Evolutionary conservation across 1,140 invertebrate genomes (phyloP), one percentile per base, ranked within the genome.

Genomic region (Leptopilina boulardi): DNA sequence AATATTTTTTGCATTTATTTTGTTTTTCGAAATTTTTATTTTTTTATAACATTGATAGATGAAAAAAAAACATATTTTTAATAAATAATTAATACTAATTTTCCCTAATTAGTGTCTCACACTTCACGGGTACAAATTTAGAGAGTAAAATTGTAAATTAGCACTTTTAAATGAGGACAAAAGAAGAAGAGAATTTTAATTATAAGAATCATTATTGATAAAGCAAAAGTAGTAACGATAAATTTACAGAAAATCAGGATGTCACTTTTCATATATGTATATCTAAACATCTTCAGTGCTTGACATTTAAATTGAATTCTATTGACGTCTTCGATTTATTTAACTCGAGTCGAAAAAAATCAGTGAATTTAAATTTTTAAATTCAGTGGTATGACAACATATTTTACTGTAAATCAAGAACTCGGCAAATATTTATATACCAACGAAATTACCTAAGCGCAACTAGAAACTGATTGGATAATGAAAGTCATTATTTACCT

Each of bases 401-500:
- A 21, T 26, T 13, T 3, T 34, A 21, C 23, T 51, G 15, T 13
- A 66, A 66, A 30, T 66, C 56, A 66, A 66, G 56, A 66, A 66
- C 23, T 66, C 11, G 5, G 56, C 56, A 66, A 66, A 66, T 66
- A n/a, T n/a, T n/a, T n/a, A 66, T 66, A 66, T 23, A 66, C 56
- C 4, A 30, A 66, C 23, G 11, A 15, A 66, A 66, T 30, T 66
- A 15, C 21, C 23, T 23, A 13, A 66, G 56, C 34, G 2, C 10
- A n/a, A 10, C 18, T 59, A 11, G 54, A 59, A 59, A n/a, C 44
- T 51, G 5, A 51, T 51, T 51, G 47, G 47, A 51, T 51, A 51
- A 51, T 51, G n/a, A 51, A 51, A 18, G 47, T 51, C 47, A 51
- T 51, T 51, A 51, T 51, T 51, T 51, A 51, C 47, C 47, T 15